These are phyloP conservation scores for Erethizon dorsatum DNA, from an alignment of 2,797 vertebrate genomes.

Conservation along the genomic window DNA sequence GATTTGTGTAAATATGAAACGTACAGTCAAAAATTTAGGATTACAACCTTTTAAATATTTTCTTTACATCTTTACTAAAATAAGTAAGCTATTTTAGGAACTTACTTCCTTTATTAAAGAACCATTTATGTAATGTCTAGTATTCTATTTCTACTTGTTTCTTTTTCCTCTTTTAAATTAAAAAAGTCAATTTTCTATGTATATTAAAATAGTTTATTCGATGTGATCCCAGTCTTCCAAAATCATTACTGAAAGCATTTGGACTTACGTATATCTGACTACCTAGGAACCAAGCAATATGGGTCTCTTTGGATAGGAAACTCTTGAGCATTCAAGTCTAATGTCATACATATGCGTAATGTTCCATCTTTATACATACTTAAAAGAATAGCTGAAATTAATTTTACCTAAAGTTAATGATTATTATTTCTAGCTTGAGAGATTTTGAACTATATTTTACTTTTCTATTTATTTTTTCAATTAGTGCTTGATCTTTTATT, in stretches of 20 bases:
- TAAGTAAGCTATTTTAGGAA: background rate
- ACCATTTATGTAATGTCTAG: conserved; percentile 5
- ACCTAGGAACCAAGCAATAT: background rate
- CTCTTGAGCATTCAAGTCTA: background rate
- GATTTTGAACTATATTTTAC: conserved; percentile 10
- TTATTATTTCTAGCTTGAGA: background rate
- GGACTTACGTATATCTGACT: background rate
- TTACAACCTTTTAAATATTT: background rate
- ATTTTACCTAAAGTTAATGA: conserved; percentile 4
- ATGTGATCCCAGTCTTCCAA: background rate
- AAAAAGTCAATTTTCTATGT: conserved; percentile 12
- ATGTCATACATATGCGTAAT: background rate
- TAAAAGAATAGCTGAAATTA: background rate
- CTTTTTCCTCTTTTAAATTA: conserved; percentile 16
- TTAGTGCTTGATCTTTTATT: background rate
- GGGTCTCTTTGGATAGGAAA: background rate
- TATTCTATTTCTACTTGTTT: background rate
- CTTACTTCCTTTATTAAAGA: background rate
- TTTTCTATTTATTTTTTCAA: conserved; percentile 53
- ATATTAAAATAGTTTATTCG: background rate
- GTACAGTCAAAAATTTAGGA: background rate
- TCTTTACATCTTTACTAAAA: background rate
- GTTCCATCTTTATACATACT: background rate
- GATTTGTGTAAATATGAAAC: background rate
- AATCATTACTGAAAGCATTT: background rate